phyloP scores from a whole-genome alignment of 2,888 invertebrate genomes.

The Sinelater perroti region DNA sequence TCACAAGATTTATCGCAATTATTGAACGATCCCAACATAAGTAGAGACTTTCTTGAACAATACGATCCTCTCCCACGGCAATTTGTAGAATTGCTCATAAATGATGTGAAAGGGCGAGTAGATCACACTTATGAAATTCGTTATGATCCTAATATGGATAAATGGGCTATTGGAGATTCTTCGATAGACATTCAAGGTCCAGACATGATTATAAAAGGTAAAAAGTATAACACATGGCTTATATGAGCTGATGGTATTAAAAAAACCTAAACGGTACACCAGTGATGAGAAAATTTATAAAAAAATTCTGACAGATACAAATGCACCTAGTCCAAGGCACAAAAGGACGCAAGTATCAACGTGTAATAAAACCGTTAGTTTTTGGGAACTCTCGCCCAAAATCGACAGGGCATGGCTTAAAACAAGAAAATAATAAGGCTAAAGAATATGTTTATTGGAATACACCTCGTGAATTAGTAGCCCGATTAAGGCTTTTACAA shows the following conservation, averaged over 20 bases:
- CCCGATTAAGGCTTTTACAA: slow-evolving; percentile 15
- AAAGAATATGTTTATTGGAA: slow-evolving; percentile 18
- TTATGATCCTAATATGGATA: not conserved
- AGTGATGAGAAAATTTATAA: slow-evolving; percentile 32
- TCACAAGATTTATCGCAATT: not conserved
- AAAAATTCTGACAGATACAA: slow-evolving; percentile 25
- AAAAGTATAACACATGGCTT: slow-evolving; percentile 35
- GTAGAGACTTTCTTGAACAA: slow-evolving; percentile 15
- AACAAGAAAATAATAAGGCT: slow-evolving; percentile 6
- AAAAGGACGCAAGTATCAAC: slow-evolving; percentile 29
- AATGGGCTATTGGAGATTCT: slow-evolving; percentile 9
- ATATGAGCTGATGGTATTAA: slow-evolving; percentile 29
- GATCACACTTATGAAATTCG: slow-evolving; percentile 7
- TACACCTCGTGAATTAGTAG: slow-evolving; percentile 18
- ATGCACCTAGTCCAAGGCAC: slow-evolving; percentile 26
- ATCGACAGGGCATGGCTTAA: not conserved
- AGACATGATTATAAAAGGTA: too few species aligned
- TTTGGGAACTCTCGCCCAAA: too few species aligned
- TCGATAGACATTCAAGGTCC: slow-evolving; percentile 11
- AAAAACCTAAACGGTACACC: slow-evolving; percentile 28
- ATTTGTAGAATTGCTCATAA: not conserved
- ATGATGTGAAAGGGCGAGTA: not conserved
- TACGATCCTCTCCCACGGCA: slow-evolving; percentile 1
- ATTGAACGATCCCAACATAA: too few species aligned
- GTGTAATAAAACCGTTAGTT: slow-evolving; percentile 23